Conservation (phyloP, 2,888 invertebrate genomes). For the Stenotaenia linearis region DNA sequence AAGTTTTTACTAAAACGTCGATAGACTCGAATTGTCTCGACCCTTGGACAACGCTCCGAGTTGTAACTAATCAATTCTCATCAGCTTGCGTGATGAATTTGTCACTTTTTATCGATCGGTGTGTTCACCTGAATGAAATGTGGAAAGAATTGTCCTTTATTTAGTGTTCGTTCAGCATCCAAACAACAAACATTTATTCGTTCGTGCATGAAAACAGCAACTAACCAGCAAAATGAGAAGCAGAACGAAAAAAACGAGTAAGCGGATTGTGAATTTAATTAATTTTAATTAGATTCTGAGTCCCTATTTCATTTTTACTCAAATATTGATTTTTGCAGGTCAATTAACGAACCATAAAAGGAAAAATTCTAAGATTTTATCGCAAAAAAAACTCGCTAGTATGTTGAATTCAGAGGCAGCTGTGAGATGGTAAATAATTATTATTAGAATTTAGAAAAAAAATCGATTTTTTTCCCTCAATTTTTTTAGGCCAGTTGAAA, state of each 20-base stretch:
- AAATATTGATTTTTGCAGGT: not conserved
- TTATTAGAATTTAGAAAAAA: not conserved
- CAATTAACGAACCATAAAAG: not conserved
- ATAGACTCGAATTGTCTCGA: too few species aligned
- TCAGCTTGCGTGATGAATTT: not conserved
- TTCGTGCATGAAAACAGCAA: too few species aligned
- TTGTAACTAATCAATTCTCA: not conserved
- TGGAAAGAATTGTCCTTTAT: not conserved
- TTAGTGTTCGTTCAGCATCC: not conserved
- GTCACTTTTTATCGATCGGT: not conserved
- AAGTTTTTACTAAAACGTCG: too few species aligned
- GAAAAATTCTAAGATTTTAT: not conserved
- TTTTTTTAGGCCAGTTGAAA: constrained; percentile 2
- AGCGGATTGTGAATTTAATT: too few species aligned
- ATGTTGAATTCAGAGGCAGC: not conserved
- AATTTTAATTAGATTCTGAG: not conserved
- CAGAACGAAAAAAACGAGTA: not conserved
- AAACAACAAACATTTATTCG: not conserved
- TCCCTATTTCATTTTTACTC: not conserved
- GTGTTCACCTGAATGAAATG: not conserved
- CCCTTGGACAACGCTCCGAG: too few species aligned
- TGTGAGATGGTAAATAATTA: not conserved
- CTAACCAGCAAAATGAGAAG: not conserved
- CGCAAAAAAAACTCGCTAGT: not conserved
- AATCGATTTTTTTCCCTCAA: not conserved